Percentiles rank a stretch among this genome's conserved stretches.
Conservation (phyloP, 2,113 vertebrate genomes). For the Crotalus horridus region DNA sequence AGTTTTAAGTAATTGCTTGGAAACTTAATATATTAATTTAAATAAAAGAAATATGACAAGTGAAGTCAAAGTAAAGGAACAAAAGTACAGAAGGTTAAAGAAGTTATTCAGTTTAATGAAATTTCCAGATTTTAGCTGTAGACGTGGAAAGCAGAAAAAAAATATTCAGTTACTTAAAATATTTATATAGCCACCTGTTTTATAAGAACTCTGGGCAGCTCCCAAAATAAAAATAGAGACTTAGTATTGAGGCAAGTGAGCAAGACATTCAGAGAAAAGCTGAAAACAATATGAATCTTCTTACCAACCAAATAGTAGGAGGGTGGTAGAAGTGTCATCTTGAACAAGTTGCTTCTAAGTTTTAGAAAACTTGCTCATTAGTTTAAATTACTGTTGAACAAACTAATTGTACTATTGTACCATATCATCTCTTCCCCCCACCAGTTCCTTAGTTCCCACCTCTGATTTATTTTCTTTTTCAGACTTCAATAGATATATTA, state of each 20-base stretch:
- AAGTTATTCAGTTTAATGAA: not conserved
- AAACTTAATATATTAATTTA: not conserved
- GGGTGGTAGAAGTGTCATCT: not conserved
- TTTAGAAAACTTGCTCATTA: not conserved
- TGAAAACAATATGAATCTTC: not conserved
- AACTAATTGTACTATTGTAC: not conserved
- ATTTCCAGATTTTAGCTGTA: not conserved
- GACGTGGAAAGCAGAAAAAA: not conserved
- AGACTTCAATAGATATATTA: constrained; percentile 96
- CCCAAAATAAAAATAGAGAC: not conserved
- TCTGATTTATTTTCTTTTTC: constrained; percentile 33
- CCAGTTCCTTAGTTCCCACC: not conserved
- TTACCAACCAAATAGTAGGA: not conserved
- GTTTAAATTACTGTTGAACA: not conserved
- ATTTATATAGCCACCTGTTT: not conserved
- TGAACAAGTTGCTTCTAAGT: not conserved
- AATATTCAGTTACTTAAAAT: not conserved
- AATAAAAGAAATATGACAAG: not conserved
- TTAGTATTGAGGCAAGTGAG: not conserved
- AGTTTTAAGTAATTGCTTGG: not conserved
- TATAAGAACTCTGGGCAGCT: not conserved
- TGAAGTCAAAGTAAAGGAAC: not conserved
- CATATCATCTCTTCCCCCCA: not conserved
- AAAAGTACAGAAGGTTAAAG: not conserved
- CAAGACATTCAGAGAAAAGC: not conserved